Evolutionary conservation across 2,888 invertebrate species (phyloP).

Genomic region (Agrilus cyanescens): DNA sequence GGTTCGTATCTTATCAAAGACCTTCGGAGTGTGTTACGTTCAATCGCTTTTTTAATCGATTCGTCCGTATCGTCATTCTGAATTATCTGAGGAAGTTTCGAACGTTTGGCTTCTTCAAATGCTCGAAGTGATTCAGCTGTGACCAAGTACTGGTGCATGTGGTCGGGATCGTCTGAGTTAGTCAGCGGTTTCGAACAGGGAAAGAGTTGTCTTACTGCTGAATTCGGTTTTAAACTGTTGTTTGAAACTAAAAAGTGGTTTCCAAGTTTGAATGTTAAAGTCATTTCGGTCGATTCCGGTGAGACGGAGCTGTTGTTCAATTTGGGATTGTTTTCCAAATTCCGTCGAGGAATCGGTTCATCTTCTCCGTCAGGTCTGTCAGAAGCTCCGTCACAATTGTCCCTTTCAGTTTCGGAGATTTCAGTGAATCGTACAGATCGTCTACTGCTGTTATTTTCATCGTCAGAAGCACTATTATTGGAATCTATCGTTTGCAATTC

Average conservation of each 20-base stretch:
- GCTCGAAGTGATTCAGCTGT: conserved; percentile 67
- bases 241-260: conserved; percentile 43
- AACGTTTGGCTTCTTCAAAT: conserved; percentile 52
- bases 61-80: conserved; percentile 48
- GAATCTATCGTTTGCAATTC: conserved; percentile 19
- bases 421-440: conserved; percentile 59
- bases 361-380: conserved; percentile 27
- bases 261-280: conserved; percentile 44
- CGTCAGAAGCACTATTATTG: conserved; percentile 35
- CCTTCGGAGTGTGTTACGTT: conserved; percentile 68
- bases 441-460: conserved; percentile 42
- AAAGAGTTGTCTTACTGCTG: conserved; percentile 75
- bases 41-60: conserved; percentile 64
- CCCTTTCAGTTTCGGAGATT: conserved; percentile 27
- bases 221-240: conserved; percentile 55
- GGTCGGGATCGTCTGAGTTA: conserved; percentile 29
- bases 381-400: conserved; percentile 34
- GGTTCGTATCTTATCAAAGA: conserved; percentile 59
- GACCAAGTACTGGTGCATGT: conserved; percentile 43
- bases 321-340: conserved; percentile 21
- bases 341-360: conserved; percentile 12
- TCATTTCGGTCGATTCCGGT: conserved; percentile 38
- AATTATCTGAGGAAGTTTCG: conserved; percentile 37
- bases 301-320: conserved; percentile 20
- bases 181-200: conserved; percentile 55